Base-by-base conservation (phyloP, 2,888 invertebrate genomes). In the Drosophila pseudotakahashii region DNA sequence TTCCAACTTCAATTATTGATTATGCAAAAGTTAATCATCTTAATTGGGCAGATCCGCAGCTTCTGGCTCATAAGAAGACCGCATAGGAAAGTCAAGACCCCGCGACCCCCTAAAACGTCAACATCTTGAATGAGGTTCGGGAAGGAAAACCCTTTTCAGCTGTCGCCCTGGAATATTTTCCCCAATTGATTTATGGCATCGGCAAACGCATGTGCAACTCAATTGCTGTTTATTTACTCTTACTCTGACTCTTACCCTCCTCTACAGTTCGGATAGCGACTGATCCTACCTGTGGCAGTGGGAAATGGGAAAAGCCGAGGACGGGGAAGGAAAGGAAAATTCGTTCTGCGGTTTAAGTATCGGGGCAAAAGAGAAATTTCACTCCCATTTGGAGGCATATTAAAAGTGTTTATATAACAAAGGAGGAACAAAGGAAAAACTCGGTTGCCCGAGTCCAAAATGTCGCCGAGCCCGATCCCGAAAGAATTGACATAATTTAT, bases 401-500 rank as follows among this genome's bases (percentile, higher is more conserved):
- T 80, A 72, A 73, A 73, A 77, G 54, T 73, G 72, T 69, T 80
- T 78, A 78, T 70, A 75, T 71, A 59, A 57, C 47, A 64, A 55
- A 61, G 44, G 39, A 39, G 37, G 36, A 64, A 63, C 75, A 63
- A 73, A 77, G 58, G 74, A 71, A 81, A 79, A 79, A 68, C 75
- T 59, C 69, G 44, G 66, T 70, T 64, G 58, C 45, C 37, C 73
- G 55, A 63, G 45, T 39, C 61, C 74, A 77, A 85, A 81, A 78
- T 89, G 90, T 90, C 90, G 82, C 75, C 68, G 72, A 54, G 74
- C 76, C 42, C 54, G 60, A 75, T 77, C 77, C 45, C 57, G 53
- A 75, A 78, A 79, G 86, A 88, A 88, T 77, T 83, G 85, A 74
- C 77, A 83, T 90, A 89, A 90, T 91, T 91, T 90, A 90, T 90